Conservation (phyloP, 2,888 invertebrate species). For the Drosophila putrida region DNA sequence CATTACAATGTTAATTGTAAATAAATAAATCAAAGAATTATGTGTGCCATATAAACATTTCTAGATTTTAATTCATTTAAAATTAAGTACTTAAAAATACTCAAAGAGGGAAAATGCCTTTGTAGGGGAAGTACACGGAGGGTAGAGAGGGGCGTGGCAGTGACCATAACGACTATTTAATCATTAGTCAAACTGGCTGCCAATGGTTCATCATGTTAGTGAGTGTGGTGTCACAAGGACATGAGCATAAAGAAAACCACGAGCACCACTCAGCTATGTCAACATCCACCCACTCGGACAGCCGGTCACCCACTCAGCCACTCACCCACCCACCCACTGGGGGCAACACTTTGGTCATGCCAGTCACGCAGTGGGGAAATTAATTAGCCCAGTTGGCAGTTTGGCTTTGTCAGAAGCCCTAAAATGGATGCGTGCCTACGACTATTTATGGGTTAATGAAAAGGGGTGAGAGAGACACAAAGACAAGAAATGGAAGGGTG, state of each 20-base stretch:
- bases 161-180: constrained; percentile 27
- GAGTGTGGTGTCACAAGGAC: constrained; percentile 4
- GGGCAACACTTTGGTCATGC: constrained; percentile 54
- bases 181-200: constrained; percentile 36
- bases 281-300: not conserved
- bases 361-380: constrained; percentile 70
- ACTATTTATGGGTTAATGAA: constrained; percentile 30
- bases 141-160: constrained; percentile 9
- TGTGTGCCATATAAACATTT: too few species aligned
- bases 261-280: not conserved
- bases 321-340: constrained; percentile 14
- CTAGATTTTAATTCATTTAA: too few species aligned
- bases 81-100: too few species aligned
- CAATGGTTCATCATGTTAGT: constrained; percentile 19
- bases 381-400: constrained; percentile 71
- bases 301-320: constrained; percentile 1
- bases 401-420: constrained; percentile 39
- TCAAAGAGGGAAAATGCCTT: too few species aligned
- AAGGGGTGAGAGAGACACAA: not conserved
- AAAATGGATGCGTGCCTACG: constrained; percentile 38
- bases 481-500: too few species aligned
- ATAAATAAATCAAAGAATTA: too few species aligned
- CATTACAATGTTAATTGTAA: too few species aligned
- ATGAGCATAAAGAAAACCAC: constrained; percentile 10
- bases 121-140: not conserved